Evolutionary conservation across 2,113 vertebrate genomes (phyloP), one percentile per base, ranked within the genome.

Genomic region (Calidris pugnax): DNA sequence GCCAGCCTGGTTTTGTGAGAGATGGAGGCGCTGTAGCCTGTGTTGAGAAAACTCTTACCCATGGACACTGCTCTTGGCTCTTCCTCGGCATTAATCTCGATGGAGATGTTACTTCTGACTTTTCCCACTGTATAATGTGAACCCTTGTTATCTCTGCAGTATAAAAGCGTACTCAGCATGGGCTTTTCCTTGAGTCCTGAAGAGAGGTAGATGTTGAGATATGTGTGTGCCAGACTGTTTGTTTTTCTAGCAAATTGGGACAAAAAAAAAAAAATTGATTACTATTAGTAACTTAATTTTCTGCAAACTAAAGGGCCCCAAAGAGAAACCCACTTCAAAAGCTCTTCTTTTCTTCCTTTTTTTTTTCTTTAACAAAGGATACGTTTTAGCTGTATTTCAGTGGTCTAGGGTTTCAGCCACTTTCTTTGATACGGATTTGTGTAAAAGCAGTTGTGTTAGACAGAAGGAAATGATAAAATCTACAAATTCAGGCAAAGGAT

Each of bases 251-350:
- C n/a, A 95, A 89, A 93, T 41, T 77, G 24, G 47, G 60, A 48
- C 47, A 0, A 12, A 68, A 89, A 82, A 68, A 91, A 82, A 93
- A 93, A 84, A 93, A 85, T 86, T 87, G 77, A 93, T 96, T 96
- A 92, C 95, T 97, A 95, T 92, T 95, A 85, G 69, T 93, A 93
- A 67, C 96, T 96, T 97, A 74, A 67, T 95, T 94, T 94, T 86
- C 88, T 86, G 74, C 28, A 89, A 93, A 79, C 81, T 73, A 7
- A 91, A 86, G 60, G 84, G 73, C 53, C 60, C 77, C 59, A n/a
- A 93, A 93, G 87, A 97, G 85, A 97, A 97, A 91, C 62, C 64
- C 56, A 57, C 89, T 97, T 97, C 92, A 97, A 96, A 95, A 95
- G 72, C 43, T 27, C 68, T 91, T 75, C 91, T 39, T 86, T 55